Evolutionary conservation across 2,888 invertebrate species (phyloP), one percentile per base, ranked within the genome.

Genomic region (Stenodera caucasica): DNA sequence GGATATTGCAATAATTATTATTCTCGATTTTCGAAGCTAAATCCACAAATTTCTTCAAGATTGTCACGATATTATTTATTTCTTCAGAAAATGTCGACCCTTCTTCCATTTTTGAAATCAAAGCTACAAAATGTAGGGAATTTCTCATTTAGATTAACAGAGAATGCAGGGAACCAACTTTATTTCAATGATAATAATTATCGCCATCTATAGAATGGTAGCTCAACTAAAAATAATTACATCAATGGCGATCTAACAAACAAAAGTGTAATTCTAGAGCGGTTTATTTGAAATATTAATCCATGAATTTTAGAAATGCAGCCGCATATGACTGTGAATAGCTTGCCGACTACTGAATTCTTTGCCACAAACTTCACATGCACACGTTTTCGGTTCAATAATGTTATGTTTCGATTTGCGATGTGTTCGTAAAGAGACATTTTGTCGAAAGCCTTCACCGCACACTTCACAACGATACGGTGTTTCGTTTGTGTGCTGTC

Each of bases 401-500:
- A 72, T 70, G 50, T 74, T 72, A 55, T 76, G 76, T 53, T 71
- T 75, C 9, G 73, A 70, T 61, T 73, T 75, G 40, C 63, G 67
- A 59, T 76, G 76, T 3, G 72, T 67, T 32, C 69, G 63, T 49
- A 76, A 58, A 0, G 76, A 76, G 1, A 76, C 75, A 49, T 75
- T 75, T 57, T 76, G 76, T 51, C 75, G 64, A 55, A 75, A 76
- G 45, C 75, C 72, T 45, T 73, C 71, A 1, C 69, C 71, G 49
- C 76, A 76, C 21, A 73, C 56, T 12, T 67, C 67, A 55, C 76
- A 76, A n/a, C 67, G 67, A 52, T 71, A 75, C 0, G 76, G 76
- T 8, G 72, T 70, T 49, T 74, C 73, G 30, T 73, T 72, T 4
- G 76, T 76, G 55, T 76, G 76, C 54, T 75, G 75, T 23, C 76